phyloP scores from a whole-genome alignment of 2,113 vertebrate species.

The Brachirus orientalis region DNA sequence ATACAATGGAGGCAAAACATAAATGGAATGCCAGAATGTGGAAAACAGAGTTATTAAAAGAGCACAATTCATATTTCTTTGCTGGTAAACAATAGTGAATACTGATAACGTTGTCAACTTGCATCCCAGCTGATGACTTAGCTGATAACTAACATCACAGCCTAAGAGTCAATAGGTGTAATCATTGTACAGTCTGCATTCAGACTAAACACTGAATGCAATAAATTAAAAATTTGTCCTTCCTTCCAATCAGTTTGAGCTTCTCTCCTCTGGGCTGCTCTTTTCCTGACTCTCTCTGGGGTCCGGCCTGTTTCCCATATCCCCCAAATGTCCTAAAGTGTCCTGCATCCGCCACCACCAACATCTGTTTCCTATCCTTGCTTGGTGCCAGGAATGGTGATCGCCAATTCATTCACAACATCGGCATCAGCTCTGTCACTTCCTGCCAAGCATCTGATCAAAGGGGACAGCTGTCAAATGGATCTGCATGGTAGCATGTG shows the following conservation, averaged over 20 bases:
- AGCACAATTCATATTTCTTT: no score
- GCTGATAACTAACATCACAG: no score
- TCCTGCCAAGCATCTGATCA: constrained; percentile 72
- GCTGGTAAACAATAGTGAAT: no score
- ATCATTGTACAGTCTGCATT: no score
- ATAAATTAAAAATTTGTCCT: constrained; percentile 25
- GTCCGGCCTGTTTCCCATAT: constrained; percentile 9
- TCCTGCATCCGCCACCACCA: constrained; percentile 19
- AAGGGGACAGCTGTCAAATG: constrained; percentile 66
- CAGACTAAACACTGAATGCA: no score
- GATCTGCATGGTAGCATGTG: constrained; percentile 37
- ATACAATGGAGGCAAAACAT: no score
- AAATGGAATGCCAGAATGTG: no score
- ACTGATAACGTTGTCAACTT: no score
- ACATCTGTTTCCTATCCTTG: constrained; percentile 65
- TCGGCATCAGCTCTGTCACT: constrained; percentile 18
- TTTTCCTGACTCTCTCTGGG: constrained; percentile 19
- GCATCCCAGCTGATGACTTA: no score
- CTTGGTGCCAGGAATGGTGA: constrained; percentile 51
- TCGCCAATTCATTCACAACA: constrained; percentile 47
- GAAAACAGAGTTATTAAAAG: no score
- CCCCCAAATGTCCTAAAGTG: constrained; percentile 26
- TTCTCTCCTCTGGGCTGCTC: constrained; percentile 15
- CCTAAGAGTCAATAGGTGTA: no score
- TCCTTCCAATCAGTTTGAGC: constrained; percentile 22